Base-by-base conservation (phyloP, 2,113 vertebrate genomes). In the Colossoma macropomum region DNA sequence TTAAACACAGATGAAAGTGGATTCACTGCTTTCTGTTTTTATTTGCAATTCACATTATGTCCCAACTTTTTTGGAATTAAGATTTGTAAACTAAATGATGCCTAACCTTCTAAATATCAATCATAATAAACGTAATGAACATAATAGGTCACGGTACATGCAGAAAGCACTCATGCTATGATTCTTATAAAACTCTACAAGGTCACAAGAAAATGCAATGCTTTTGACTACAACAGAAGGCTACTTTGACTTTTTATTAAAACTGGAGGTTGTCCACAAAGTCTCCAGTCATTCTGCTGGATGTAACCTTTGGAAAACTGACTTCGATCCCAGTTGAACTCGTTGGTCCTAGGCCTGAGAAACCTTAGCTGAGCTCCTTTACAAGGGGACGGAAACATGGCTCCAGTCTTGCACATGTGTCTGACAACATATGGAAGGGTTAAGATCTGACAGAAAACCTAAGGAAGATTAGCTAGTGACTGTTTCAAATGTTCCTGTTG, bases 401-500 rank as follows among this genome's bases (percentile, higher is more conserved):
- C 71, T 75, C 34, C 7, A 16, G 38, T 32, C 48, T 75, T 38
- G 65, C 73, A 69, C 73, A 17, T 73, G 56, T 73, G 69, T 59
- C 72, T 75, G 72, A 83, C 81, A 70, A 76, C 81, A 60, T 60
- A 69, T 83, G 73, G 65, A 70, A 48, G 52, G 52, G 81, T 83
- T 48, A 77, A 56, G 27, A 69, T 71, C 15, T 50, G 74, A 77
- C 74, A 77, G 50, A 68, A 71, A 77, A 71, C 52, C 32, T 50
- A 27, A 70, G 23, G 81, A 83, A 50, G 81, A 82, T 81, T 69
- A 75, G 54, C 11, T 75, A 74, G 81, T 21, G 62, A 83, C 66
- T 45, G 66, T 60, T 75, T 82, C 27, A 70, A 82, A 77, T 77
- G 81, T 82, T 77, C 75, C 74, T 71, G 56, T 82, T 82, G 41